These are phyloP conservation scores for Tyrannus savana DNA, from an alignment of 2,113 vertebrate species.

Conservation along the genomic window DNA sequence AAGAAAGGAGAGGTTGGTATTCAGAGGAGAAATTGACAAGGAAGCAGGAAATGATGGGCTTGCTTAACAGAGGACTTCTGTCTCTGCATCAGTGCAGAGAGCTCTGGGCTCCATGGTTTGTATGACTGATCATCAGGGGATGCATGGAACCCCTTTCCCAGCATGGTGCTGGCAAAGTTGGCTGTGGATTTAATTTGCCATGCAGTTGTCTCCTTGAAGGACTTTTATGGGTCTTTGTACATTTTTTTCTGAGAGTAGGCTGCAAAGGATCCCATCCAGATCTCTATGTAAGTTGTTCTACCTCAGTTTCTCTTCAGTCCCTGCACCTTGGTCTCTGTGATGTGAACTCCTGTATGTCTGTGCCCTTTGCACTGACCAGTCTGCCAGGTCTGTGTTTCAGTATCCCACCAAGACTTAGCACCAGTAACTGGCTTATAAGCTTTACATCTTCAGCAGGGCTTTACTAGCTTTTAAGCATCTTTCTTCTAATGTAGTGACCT, in stretches of 20 bases:
- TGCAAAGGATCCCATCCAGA: not conserved
- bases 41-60: not conserved
- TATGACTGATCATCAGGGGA: not conserved
- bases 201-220: not conserved
- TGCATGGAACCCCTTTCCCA: not conserved
- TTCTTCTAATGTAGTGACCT: not conserved
- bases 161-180: not conserved
- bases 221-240: not conserved
- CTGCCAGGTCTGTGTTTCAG: not conserved
- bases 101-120: not conserved
- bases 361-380: not conserved
- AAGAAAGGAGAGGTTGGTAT: not conserved
- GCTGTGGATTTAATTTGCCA: not conserved
- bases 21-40: not conserved
- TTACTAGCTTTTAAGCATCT: not conserved
- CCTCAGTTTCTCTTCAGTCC: not conserved
- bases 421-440: not conserved
- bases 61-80: not conserved
- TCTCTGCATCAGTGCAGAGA: not conserved
- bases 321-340: not conserved
- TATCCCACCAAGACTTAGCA: not conserved
- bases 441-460: not conserved
- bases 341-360: not conserved
- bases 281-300: not conserved
- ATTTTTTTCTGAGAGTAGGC: not conserved